phyloP scores from a whole-genome alignment of 2,113 vertebrate genomes.

The Microtus oregoni region DNA sequence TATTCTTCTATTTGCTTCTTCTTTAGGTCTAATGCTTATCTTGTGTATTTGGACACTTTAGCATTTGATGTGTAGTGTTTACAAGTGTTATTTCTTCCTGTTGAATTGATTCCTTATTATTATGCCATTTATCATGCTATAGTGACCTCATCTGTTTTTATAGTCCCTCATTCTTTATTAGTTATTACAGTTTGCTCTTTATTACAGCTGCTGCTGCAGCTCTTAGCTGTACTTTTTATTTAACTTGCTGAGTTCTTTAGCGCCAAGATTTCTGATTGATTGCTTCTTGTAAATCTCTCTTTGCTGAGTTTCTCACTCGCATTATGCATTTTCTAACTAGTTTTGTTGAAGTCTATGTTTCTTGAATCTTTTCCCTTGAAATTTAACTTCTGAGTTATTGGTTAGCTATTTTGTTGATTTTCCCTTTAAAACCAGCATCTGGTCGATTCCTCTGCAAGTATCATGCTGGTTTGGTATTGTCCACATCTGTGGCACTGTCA shows the following conservation, averaged over 20 bases:
- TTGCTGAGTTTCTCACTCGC: not conserved
- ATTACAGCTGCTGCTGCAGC: not conserved
- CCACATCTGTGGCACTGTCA: not conserved
- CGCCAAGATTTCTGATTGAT: not conserved
- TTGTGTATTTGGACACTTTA: not conserved
- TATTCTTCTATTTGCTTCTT: not conserved
- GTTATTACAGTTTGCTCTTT: constrained; percentile 11
- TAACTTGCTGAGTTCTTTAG: not conserved
- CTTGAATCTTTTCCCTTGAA: not conserved
- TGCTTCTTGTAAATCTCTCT: not conserved
- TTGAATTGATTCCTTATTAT: not conserved
- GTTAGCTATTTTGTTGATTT: not conserved
- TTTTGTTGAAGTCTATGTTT: not conserved
- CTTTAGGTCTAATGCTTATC: not conserved
- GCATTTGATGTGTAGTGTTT: not conserved
- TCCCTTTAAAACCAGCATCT: not conserved
- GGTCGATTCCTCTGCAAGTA: not conserved
- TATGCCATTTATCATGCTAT: not conserved
- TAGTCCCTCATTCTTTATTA: not conserved
- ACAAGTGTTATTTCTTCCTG: not conserved
- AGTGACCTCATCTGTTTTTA: not conserved
- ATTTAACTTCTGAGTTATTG: not conserved
- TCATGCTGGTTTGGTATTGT: not conserved
- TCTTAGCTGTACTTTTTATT: not conserved
- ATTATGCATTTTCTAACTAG: not conserved